Percentiles rank a stretch among this genome's conserved stretches.
Conservation (phyloP, 2,113 vertebrate genomes). For the Alouatta palliata region DNA sequence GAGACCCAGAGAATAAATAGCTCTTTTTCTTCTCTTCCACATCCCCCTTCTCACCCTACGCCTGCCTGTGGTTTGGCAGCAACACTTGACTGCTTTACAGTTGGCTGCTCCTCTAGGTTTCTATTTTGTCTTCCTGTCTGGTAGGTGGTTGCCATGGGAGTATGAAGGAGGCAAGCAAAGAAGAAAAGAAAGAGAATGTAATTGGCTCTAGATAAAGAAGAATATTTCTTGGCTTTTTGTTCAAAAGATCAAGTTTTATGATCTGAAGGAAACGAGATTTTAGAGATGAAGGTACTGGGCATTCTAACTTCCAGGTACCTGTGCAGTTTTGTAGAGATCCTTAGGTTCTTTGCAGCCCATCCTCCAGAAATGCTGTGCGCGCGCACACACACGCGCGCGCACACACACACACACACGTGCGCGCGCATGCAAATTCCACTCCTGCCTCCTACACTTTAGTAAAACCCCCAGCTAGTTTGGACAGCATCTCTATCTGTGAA, state of each 20-base stretch:
- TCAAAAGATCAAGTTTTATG: not conserved
- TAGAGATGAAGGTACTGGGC: not conserved
- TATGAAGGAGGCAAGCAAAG: not conserved
- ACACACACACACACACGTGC: not conserved
- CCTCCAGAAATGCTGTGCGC: not conserved
- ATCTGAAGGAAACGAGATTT: not conserved
- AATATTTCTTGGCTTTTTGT: not conserved
- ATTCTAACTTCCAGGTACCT: not conserved
- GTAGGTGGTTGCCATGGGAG: conserved; percentile 22
- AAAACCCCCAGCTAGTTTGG: not conserved
- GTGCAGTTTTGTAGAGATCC: not conserved
- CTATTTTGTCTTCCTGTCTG: conserved; percentile 33
- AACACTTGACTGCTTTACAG: not conserved
- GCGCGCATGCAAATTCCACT: fast-evolving
- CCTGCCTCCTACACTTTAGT: not conserved
- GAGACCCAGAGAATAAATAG: conserved; percentile 53
- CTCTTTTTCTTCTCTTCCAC: conserved; percentile 6
- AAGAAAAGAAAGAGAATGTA: not conserved
- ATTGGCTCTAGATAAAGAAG: not conserved
- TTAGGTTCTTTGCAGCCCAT: not conserved
- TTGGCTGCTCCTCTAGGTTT: not conserved
- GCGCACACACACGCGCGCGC: fast-evolving
- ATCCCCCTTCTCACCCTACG: not conserved
- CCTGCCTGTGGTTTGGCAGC: conserved; percentile 39
- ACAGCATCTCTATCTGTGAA: not conserved